Base-by-base conservation (phyloP, 2,888 invertebrate genomes). In the Drosophila bunnanda region DNA sequence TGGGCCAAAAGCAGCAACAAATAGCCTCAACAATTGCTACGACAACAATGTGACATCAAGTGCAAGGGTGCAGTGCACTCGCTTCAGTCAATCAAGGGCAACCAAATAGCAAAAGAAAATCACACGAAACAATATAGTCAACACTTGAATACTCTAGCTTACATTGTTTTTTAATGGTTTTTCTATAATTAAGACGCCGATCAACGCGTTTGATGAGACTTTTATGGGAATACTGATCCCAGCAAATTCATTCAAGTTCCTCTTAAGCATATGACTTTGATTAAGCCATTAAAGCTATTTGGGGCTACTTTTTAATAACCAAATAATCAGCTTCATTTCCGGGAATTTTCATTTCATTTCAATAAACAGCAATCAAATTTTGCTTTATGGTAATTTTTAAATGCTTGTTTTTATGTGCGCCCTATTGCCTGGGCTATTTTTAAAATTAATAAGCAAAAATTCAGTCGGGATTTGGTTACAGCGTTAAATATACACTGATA, bases 1-100 rank as follows among this genome's bases (percentile, higher is more conserved):
- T 46, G 66, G 25, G 60, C 62, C 46, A 46, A 62, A 48, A 17
- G 12, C 64, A 46, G 48, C 61, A 60, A 43, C 30, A 46, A 22
- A 20, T 46, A 22, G 30, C 30, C 62, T 32, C 15, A 44, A 20
- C 64, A 61, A 52, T 50, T 62, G 48, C 65, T 30, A 7, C 43
- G 41, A 53, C 43, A 54, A 67, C 43, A 48, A 38, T 43, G 15
- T 41, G 65, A 66, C 65, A 44, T 25, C 65, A 67, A 66, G 50
- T 66, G 66, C 66, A 66, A 52, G 66, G 66, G 66, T 38, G 54
- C 52, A 38, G 36, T 61, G 60, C 58, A 64, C 61, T 43, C 41
- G 17, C 44, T 61, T 22, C 34, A 61, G 28, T 44, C 36, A 44
- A 44, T 52, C 67, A 66, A 65, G 65, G 43, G 34, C 66, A 52